Evolutionary conservation across 2,797 vertebrate species (phyloP), one percentile per base, ranked within the genome.

Genomic region (Schizothorax lantsangensis): DNA sequence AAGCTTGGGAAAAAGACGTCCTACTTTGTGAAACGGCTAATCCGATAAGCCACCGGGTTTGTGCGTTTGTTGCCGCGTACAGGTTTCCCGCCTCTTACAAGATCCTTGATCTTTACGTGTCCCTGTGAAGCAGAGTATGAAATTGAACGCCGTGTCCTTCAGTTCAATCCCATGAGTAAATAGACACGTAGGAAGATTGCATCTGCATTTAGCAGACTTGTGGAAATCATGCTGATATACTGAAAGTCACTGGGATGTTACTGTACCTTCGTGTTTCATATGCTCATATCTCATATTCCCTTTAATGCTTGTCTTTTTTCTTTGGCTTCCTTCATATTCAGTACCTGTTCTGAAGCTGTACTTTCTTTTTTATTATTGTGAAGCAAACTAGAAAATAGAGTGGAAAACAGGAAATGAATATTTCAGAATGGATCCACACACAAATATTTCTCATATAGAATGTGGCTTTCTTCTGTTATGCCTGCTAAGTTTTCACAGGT

Each of bases 121-220:
- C 62, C 47, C 62, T 57, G 45, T 85, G 92, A 95, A 95, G 91
- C 91, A 91, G 93, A 94, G 94, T 94, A 94, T 96, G 95, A 95
- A 95, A 96, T 96, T 94, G 93, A 91, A 93, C 89, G 89, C 91
- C 88, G 91, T 95, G 93, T 95, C 94, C 90, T 93, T 92, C 92
- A 94, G 94, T 95, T 94, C 94, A 94, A 95, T 94, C 94, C 92
- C 85, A 26, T 78, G 92, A 93, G 93, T 93, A 94, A 94, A 95
- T 92, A 93, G 80, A 91, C 86, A 91, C 87, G 84, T n/a, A 40
- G 66, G 12, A 12, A 90, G 92, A 94, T 92, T 90, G 91, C 89
- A 90, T 92, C 90, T 84, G 47, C 85, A 64, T 88, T 91, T 87
- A 89, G 88, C 66, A n/a, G 79, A 68, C 64, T 88, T 68, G 62